phyloP scores from a whole-genome alignment of 1,140 invertebrate genomes.

The Caenorhabditis briggsae region DNA sequence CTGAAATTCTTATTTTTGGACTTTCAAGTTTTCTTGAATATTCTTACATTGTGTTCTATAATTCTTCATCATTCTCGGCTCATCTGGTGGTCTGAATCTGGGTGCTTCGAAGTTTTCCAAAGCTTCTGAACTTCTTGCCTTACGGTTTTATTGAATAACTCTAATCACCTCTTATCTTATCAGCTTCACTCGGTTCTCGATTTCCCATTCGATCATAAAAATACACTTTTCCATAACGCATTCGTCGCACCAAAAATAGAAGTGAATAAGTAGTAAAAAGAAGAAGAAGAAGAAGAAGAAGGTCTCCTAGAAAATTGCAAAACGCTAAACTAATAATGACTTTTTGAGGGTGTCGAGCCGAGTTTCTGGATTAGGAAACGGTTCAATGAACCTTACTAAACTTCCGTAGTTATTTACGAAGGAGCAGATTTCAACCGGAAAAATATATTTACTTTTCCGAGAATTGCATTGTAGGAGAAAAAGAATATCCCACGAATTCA shows the following conservation, averaged over 20 bases:
- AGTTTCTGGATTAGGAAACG: neutral
- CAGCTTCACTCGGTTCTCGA: slow-evolving; percentile 60
- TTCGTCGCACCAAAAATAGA: slow-evolving; percentile 2
- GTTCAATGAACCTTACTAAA: slow-evolving; percentile 15
- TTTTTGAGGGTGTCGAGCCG: neutral
- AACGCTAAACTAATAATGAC: slow-evolving; percentile 54
- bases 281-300: neutral
- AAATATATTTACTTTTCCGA: slow-evolving; percentile 19
- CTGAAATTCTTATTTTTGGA: slow-evolving; percentile 1
- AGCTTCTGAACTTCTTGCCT: slow-evolving; percentile 41
- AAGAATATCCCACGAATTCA: too few relatives aligned
- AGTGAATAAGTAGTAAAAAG: neutral
- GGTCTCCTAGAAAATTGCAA: slow-evolving; percentile 39
- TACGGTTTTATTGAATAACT: neutral
- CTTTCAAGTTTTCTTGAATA: neutral
- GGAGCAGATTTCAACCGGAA: slow-evolving; percentile 10
- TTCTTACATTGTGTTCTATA: slow-evolving; percentile 58
- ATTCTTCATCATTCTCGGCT: slow-evolving; percentile 44
- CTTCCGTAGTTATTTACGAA: slow-evolving; percentile 49
- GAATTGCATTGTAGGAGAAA: neutral
- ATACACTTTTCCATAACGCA: slow-evolving; percentile 64
- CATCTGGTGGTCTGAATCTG: slow-evolving; percentile 55
- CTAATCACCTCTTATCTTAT: slow-evolving; percentile 58
- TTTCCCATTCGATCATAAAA: slow-evolving; percentile 64
- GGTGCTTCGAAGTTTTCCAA: slow-evolving; percentile 62